phyloP scores from a whole-genome alignment of 2,113 vertebrate genomes.

The Azemiops feae region DNA sequence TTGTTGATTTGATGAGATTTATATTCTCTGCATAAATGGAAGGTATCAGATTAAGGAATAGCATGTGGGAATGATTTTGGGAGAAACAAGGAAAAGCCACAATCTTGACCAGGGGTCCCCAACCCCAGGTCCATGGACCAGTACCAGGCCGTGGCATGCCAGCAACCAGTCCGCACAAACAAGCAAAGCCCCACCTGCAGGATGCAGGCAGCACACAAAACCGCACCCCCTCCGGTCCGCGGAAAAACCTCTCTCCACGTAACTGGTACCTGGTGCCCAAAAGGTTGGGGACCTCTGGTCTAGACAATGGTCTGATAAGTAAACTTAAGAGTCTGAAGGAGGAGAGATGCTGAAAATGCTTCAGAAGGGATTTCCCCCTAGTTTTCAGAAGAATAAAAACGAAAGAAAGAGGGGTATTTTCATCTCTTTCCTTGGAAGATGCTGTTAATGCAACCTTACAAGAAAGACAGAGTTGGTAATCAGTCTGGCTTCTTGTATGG shows the following conservation, averaged over 20 bases:
- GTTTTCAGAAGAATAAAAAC: neutral
- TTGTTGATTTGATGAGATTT: neutral
- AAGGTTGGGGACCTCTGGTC: no score
- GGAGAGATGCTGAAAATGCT: neutral
- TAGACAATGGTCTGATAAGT: neutral
- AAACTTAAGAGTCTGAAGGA: no score
- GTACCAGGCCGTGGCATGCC: no score
- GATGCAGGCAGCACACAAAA: no score
- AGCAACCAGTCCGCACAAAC: no score
- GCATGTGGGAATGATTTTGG: neutral
- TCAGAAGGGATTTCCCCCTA: neutral
- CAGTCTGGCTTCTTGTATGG: neutral
- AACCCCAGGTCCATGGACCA: no score
- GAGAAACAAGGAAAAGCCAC: neutral
- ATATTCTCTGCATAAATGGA: neutral
- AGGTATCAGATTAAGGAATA: neutral
- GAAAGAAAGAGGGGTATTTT: neutral
- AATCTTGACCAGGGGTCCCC: neutral
- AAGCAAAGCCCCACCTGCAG: no score
- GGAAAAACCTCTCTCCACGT: no score
- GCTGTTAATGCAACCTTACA: neutral
- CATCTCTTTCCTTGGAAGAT: neutral
- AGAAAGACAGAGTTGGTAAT: neutral
- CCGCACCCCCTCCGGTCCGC: accelerated
- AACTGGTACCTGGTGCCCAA: no score